A percentile compares a stretch with the other conserved stretches of the same genome.
Evolutionary conservation across 2,888 invertebrate genomes (phyloP).

Genomic region (Sphaeridia pumilis): DNA sequence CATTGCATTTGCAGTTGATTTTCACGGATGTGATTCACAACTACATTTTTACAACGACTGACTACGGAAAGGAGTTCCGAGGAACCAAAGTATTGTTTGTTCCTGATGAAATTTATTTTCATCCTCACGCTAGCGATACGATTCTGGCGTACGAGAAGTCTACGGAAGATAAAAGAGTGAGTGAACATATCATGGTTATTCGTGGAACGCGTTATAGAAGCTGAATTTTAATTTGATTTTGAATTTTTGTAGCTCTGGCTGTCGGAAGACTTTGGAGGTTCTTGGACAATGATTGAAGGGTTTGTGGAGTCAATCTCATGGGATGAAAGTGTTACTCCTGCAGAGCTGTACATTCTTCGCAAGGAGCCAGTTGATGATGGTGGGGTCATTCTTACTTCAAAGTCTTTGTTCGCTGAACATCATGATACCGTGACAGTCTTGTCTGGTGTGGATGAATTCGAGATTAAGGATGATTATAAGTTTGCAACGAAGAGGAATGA

Average conservation of each 20-base stretch:
- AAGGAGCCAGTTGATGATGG: constrained; percentile 50
- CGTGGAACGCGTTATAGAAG: background rate
- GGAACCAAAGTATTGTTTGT: constrained; percentile 55
- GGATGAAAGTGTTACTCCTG: constrained; percentile 40
- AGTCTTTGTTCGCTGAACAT: constrained; percentile 37
- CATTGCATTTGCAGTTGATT: constrained; percentile 56
- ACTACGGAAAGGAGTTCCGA: constrained; percentile 58
- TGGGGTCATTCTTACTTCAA: constrained; percentile 43
- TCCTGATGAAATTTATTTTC: constrained; percentile 65
- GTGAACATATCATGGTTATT: background rate
- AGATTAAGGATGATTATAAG: constrained; percentile 69
- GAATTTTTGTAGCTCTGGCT: constrained; percentile 54
- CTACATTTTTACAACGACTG: constrained; percentile 59
- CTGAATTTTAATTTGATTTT: constrained; percentile 6
- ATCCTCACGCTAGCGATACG: constrained; percentile 55
- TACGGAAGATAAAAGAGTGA: constrained; percentile 47
- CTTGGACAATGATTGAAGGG: constrained; percentile 56
- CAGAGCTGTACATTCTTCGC: constrained; percentile 56
- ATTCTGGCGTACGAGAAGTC: constrained; percentile 66
- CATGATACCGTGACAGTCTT: constrained; percentile 45
- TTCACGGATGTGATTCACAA: constrained; percentile 70
- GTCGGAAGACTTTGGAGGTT: constrained; percentile 60
- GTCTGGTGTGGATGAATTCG: constrained; percentile 64
- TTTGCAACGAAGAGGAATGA: constrained; percentile 61
- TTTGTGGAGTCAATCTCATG: constrained; percentile 69